Conservation (phyloP, 2,113 vertebrate species). For the Passer domesticus region DNA sequence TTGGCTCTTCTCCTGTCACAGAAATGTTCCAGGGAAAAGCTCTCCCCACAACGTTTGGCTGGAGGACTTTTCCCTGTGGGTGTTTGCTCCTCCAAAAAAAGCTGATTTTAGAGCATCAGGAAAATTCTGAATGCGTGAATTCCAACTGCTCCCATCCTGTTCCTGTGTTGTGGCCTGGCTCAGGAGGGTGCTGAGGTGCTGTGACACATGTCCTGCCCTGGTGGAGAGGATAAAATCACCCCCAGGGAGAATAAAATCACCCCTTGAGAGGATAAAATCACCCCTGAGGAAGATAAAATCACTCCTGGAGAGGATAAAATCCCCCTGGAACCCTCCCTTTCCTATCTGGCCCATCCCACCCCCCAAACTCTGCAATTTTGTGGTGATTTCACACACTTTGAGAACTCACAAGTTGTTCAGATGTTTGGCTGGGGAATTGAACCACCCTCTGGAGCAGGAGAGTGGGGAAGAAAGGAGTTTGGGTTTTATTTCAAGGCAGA, state of each 20-base stretch:
- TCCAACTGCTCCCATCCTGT: not conserved
- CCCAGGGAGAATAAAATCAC: not conserved
- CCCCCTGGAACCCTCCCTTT: rapidly evolving
- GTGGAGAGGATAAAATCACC: not conserved
- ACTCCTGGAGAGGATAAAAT: not conserved
- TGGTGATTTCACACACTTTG: not conserved
- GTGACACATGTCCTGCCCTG: no score
- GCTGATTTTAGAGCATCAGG: not conserved
- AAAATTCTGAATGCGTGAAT: rapidly evolving
- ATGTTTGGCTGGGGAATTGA: not conserved
- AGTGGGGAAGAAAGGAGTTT: not conserved
- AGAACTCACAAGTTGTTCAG: not conserved
- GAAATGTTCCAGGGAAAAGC: not conserved
- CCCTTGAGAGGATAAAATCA: not conserved
- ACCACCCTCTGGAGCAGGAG: not conserved
- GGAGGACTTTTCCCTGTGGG: not conserved
- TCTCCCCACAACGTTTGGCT: not conserved
- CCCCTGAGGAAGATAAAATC: not conserved
- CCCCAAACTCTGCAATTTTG: rapidly evolving
- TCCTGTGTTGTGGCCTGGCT: not conserved
- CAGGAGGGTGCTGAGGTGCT: rapidly evolving
- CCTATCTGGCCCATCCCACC: not conserved
- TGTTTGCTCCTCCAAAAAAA: not conserved
- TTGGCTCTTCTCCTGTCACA: not conserved
- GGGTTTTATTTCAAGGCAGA: not conserved